Evolutionary conservation across 2,113 vertebrate species (phyloP), one percentile per base, ranked within the genome.

Genomic region (Cephalopterus ornatus): DNA sequence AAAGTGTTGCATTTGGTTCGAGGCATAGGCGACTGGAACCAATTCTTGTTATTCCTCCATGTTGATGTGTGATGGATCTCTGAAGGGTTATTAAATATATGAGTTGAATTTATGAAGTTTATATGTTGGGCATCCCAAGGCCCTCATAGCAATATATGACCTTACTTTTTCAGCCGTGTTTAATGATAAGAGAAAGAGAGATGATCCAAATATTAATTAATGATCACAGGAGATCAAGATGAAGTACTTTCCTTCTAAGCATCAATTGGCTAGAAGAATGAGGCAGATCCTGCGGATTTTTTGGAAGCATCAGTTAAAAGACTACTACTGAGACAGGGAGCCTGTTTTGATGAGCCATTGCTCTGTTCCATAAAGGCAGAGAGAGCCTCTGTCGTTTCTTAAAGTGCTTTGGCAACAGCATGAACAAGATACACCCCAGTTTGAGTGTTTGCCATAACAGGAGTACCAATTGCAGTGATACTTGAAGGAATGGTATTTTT

Each of bases 361-460:
- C 85, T 95, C 94, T 88, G 50, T 63, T 92, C 65, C 83, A 73
- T 89, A 87, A 92, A 91, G 53, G 87, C 70, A 96, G 53, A 90
- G 47, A 96, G 53, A 90, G 47, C 39, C 56, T 79, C 76, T 41
- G 42, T 46, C 78, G 32, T 50, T 75, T 26, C 62, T 75, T 33
- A 67, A 86, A 93, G 50, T 80, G 67, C 58, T 94, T 88, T 86
- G 83, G 86, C 88, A 94, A 86, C 61, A 92, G 47, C 61, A 21
- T 12, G 68, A 93, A n/a, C 79, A 85, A 94, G 79, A 84, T 49
- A 53, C 32, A 80, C 88, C 88, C 46, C 63, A 39, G 35, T 77
- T 93, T 70, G 78, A 90, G 79, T 39, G 73, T 85, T 4, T 92
- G 49, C 79, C 61, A 61, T 94, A 94, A 86, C 55, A 92, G 85